Evolutionary conservation across 2,113 vertebrate genomes (phyloP).

Genomic region (Dicerorhinus sumatrensis): DNA sequence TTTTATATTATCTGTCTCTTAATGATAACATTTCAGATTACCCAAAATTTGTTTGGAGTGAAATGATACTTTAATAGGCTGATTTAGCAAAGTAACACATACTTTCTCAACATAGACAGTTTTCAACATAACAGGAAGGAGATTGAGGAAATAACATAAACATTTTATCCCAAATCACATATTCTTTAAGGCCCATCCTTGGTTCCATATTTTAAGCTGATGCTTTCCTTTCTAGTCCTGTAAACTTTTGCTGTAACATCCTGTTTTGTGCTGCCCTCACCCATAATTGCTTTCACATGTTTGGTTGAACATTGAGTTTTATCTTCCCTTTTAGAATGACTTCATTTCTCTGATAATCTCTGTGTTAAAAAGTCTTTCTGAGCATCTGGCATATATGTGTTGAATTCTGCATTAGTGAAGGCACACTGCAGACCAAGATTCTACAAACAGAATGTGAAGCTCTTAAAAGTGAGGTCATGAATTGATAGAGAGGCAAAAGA

Average conservation of each 20-base stretch:
- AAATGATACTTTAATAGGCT: neutral
- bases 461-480: neutral
- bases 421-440: neutral
- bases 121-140: neutral
- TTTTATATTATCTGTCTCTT: conserved; percentile 14
- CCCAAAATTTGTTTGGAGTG: neutral
- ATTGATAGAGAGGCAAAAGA: neutral
- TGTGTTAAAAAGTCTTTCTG: neutral
- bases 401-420: neutral
- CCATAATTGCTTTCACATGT: neutral
- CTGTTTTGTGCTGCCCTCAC: neutral
- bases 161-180: neutral
- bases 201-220: neutral
- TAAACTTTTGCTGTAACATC: neutral
- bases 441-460: neutral
- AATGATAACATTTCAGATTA: neutral
- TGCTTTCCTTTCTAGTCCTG: neutral
- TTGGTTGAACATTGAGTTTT: conserved; percentile 26
- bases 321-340: conserved; percentile 10
- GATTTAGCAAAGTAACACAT: conserved; percentile 1
- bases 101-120: neutral
- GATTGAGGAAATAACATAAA: neutral
- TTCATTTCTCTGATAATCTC: neutral
- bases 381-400: neutral
- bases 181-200: neutral